These are phyloP conservation scores for Myocastor coypus DNA, from an alignment of 2,113 vertebrate species.

Conservation along the genomic window DNA sequence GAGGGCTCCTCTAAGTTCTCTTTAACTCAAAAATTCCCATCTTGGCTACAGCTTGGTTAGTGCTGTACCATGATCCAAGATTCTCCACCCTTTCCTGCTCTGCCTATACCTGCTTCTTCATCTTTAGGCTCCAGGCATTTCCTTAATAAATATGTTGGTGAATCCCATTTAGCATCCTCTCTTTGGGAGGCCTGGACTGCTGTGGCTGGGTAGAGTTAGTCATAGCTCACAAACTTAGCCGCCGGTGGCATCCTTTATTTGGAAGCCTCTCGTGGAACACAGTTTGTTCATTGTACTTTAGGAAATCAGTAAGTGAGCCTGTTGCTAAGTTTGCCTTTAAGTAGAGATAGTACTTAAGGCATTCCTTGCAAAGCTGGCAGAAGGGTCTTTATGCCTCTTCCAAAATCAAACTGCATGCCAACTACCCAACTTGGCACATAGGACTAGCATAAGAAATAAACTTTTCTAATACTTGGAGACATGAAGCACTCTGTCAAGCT, in stretches of 20 bases:
- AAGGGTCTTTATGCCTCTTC: neutral
- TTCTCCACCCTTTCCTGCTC: neutral
- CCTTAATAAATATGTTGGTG: neutral
- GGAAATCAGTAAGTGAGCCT: neutral
- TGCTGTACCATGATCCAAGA: neutral
- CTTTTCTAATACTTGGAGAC: neutral
- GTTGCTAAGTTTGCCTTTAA: neutral
- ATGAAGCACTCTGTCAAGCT: neutral
- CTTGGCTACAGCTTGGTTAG: neutral
- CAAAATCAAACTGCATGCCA: neutral
- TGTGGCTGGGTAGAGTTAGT: neutral
- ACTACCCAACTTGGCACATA: neutral
- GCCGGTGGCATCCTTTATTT: neutral
- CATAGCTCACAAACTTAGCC: neutral
- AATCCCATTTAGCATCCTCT: neutral
- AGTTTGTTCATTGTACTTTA: neutral
- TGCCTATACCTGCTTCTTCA: neutral
- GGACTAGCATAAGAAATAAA: neutral
- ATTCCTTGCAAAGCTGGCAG: neutral
- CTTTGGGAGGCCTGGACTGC: neutral
- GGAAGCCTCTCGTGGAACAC: neutral
- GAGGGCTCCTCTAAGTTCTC: neutral
- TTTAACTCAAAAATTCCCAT: neutral
- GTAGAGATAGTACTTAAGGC: neutral
- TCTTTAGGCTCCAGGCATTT: neutral